Conservation (phyloP, 2,797 vertebrate species). For the Crocidura indochinensis region DNA sequence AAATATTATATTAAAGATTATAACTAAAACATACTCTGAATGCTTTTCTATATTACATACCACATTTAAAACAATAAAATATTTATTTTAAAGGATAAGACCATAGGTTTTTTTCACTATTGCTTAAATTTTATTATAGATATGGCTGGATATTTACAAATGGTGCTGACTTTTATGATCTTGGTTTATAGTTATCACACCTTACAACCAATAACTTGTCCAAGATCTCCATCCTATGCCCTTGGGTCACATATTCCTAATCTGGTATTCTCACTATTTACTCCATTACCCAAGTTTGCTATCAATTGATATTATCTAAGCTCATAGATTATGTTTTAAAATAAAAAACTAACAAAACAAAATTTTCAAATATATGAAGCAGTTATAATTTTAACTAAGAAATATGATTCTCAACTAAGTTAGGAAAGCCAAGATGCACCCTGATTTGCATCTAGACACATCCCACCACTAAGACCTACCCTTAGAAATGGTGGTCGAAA, state of each 20-base stretch:
- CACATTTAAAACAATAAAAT: slow-evolving; percentile 18
- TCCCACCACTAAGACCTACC: too few species aligned
- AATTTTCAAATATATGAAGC: slow-evolving; percentile 24
- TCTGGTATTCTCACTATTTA: too few species aligned
- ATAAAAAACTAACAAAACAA: not conserved
- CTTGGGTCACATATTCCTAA: too few species aligned
- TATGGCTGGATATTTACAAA: too few species aligned
- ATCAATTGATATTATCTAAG: too few species aligned
- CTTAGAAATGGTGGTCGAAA: not conserved
- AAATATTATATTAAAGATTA: not conserved
- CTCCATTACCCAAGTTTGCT: too few species aligned
- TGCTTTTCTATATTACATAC: slow-evolving; percentile 29
- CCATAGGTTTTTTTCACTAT: not conserved
- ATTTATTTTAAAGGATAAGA: slow-evolving; percentile 32
- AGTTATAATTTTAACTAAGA: not conserved
- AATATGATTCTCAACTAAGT: not conserved
- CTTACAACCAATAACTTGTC: too few species aligned
- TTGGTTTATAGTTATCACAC: too few species aligned
- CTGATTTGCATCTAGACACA: not conserved
- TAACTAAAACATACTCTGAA: slow-evolving; percentile 20
- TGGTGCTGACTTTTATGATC: too few species aligned
- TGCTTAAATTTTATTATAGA: not conserved
- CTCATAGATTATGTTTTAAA: too few species aligned
- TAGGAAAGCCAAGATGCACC: not conserved
- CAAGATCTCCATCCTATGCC: too few species aligned